Conservation (phyloP, 2,797 vertebrate genomes). For the Rhinatrema bivittatum region DNA sequence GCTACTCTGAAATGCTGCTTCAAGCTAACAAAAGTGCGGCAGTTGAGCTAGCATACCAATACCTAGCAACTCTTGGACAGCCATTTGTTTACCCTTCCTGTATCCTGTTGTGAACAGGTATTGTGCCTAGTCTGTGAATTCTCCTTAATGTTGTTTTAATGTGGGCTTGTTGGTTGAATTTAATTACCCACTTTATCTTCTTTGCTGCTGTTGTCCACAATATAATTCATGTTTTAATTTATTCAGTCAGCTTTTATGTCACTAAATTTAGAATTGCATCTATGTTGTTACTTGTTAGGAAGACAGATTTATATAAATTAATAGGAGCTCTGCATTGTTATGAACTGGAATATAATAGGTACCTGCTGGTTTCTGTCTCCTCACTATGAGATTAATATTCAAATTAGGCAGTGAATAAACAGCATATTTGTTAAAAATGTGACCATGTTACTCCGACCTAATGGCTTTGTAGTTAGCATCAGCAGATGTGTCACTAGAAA, state of each 20-base stretch:
- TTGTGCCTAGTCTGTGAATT: no score
- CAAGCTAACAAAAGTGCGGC: no score
- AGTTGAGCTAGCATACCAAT: no score
- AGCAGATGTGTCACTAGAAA: background rate
- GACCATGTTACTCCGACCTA: background rate
- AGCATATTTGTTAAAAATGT: background rate
- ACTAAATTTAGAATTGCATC: conserved; percentile 3
- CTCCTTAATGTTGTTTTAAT: no score
- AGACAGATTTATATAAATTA: conserved; percentile 8
- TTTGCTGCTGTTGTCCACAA: no score
- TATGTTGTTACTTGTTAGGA: conserved; percentile 6
- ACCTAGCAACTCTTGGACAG: no score
- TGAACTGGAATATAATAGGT: conserved; percentile 7
- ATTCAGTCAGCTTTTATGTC: background rate
- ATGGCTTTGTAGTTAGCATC: background rate
- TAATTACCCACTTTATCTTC: no score
- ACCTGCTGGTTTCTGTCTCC: conserved; percentile 8
- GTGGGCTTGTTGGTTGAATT: no score
- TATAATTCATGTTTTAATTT: no score
- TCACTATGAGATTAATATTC: conserved; percentile 24
- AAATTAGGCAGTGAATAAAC: conserved; percentile 25
- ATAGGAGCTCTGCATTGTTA: conserved; percentile 4
- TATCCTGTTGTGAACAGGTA: no score
- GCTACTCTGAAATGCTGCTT: no score
- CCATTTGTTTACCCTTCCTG: no score